Evolutionary conservation across 2,888 invertebrate genomes (phyloP).

Genomic region (Apotomis betuletana): DNA sequence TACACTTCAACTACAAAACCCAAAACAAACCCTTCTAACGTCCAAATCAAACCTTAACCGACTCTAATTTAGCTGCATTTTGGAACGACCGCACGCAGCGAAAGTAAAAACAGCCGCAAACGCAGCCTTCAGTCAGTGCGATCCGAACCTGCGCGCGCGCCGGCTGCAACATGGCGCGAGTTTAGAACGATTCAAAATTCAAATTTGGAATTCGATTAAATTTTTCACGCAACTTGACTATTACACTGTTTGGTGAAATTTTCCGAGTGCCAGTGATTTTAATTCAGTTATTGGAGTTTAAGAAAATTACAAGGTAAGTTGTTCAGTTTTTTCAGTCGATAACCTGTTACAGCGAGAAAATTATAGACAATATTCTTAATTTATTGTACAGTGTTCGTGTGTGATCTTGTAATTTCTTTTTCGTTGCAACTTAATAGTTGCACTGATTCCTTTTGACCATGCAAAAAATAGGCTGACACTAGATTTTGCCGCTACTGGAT

Average conservation of each 20-base stretch:
- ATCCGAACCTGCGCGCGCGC: constrained; percentile 46
- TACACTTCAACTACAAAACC: constrained; percentile 1
- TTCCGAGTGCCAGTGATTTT: constrained; percentile 2
- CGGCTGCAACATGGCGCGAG: constrained; percentile 41
- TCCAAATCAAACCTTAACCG: background rate
- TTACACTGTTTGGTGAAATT: background rate
- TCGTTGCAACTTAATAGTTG: too few relatives aligned
- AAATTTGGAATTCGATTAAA: background rate
- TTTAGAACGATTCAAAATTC: constrained; percentile 13
- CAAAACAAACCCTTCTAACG: constrained; percentile 10
- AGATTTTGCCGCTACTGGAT: too few relatives aligned
- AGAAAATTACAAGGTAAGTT: constrained; percentile 2
- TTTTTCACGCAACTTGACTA: background rate
- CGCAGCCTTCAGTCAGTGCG: constrained; percentile 43
- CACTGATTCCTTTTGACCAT: too few relatives aligned
- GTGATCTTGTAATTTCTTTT: too few relatives aligned
- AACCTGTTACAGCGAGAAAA: background rate
- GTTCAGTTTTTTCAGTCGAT: constrained; percentile 9
- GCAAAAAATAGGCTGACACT: too few relatives aligned
- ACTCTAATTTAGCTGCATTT: background rate
- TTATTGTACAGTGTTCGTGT: background rate
- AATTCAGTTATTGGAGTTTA: constrained; percentile 9
- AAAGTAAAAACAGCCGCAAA: constrained; percentile 28
- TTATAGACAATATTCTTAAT: background rate
- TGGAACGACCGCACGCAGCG: constrained; percentile 12